Percentiles rank a stretch among this genome's conserved stretches.
Conservation (phyloP, 2,888 invertebrate genomes). For the Stramonita haemastoma region DNA sequence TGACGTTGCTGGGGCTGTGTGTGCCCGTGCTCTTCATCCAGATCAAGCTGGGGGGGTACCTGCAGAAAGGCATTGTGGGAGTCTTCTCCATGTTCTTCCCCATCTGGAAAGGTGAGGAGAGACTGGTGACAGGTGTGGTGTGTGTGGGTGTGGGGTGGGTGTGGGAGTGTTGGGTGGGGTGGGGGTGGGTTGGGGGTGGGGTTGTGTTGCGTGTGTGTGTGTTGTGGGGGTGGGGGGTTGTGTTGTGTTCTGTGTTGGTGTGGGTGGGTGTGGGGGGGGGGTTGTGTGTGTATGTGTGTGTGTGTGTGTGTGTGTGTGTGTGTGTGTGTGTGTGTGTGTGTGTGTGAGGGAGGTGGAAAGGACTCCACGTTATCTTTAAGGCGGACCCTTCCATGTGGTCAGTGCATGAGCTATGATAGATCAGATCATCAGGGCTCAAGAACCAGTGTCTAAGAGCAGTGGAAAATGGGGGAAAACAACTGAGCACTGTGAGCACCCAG, state of each 20-base stretch:
- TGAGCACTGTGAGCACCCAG: no score
- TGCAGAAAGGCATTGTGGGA: constrained; percentile 68
- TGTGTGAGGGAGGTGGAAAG: neutral
- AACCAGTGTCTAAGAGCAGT: no score
- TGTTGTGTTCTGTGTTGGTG: neutral
- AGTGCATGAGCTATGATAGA: no score
- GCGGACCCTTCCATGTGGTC: no score
- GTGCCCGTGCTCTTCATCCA: constrained; percentile 69
- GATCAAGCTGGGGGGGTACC: constrained; percentile 68
- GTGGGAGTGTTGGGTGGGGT: neutral
- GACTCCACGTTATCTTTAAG: no score
- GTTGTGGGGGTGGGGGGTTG: neutral
- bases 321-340: neutral
- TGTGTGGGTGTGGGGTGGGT: neutral
- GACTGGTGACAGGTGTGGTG: neutral
- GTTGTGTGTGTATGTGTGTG: neutral
- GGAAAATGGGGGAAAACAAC: no score
- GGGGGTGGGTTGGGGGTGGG: neutral
- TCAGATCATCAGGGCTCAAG: no score
- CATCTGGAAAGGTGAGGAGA: constrained; percentile 65
- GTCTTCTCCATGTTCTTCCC: constrained; percentile 66
- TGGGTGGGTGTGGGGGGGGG: neutral
- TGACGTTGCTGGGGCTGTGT: constrained; percentile 61
- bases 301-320: neutral
- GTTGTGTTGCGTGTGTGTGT: neutral